Conservation (phyloP, 2,888 invertebrate species). For the Spisula subtruncata region DNA sequence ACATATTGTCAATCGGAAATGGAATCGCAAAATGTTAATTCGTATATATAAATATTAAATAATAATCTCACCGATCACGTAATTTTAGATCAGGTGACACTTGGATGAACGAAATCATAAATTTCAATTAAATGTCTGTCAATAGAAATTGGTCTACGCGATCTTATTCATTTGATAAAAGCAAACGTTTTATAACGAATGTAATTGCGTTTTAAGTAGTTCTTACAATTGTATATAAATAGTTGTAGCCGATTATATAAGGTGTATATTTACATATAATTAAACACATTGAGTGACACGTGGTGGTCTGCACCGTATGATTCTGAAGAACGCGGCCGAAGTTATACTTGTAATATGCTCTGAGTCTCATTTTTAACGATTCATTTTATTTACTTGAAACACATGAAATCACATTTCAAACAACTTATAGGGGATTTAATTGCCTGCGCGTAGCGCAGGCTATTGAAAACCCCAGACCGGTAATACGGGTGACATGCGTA, state of each 20-base stretch:
- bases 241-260: not conserved
- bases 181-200: not conserved
- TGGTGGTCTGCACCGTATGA: not conserved
- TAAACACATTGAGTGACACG: not conserved
- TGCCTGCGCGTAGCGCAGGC: too few relatives aligned
- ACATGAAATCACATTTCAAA: too few relatives aligned
- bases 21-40: not conserved
- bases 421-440: too few relatives aligned
- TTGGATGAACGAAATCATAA: not conserved
- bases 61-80: not conserved
- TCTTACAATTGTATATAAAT: not conserved
- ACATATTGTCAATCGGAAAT: not conserved
- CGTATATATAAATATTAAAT: not conserved
- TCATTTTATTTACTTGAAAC: too few relatives aligned
- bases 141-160: not conserved
- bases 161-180: not conserved
- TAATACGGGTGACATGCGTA: too few relatives aligned
- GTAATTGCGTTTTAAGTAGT: slow-evolving; percentile 18
- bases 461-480: too few relatives aligned
- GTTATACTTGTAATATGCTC: too few relatives aligned
- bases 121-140: not conserved
- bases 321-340: too few relatives aligned
- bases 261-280: not conserved
- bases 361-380: too few relatives aligned
- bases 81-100: not conserved